These are phyloP conservation scores for Galerucella pusilla DNA, from an alignment of 2,888 invertebrate species.

Conservation along the genomic window DNA sequence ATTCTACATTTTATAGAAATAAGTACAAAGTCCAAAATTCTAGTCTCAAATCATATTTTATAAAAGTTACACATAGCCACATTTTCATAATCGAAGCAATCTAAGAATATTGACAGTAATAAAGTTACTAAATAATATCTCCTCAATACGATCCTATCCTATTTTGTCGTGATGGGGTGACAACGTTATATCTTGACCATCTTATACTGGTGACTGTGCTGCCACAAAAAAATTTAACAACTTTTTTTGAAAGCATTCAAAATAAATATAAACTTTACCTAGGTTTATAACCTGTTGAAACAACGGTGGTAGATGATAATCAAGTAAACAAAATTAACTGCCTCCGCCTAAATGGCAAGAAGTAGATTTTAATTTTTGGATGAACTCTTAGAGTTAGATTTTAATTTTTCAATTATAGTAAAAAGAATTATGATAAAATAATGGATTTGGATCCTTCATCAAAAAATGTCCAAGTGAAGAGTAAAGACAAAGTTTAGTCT, in stretches of 20 bases:
- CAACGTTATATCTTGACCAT: constrained; percentile 58
- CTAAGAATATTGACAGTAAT: neutral
- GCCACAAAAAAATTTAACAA: constrained; percentile 54
- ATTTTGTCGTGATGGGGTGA: constrained; percentile 51
- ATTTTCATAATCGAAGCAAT: neutral
- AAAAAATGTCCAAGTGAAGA: no score
- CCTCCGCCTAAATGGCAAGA: no score
- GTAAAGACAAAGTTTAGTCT: no score
- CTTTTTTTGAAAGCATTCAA: constrained; percentile 11
- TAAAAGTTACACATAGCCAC: neutral
- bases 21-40: neutral
- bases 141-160: constrained; percentile 16
- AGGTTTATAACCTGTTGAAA: neutral
- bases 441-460: no score
- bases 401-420: no score
- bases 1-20: no score
- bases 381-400: no score
- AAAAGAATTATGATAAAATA: no score
- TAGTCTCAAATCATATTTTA: neutral
- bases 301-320: neutral
- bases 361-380: no score
- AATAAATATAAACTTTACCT: constrained; percentile 13
- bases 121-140: constrained; percentile 3
- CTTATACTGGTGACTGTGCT: constrained; percentile 59
- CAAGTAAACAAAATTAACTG: neutral